Evolutionary conservation across 2,797 vertebrate genomes (phyloP), one percentile per base, ranked within the genome.

Genomic region (Coranthus polyacanthus): DNA sequence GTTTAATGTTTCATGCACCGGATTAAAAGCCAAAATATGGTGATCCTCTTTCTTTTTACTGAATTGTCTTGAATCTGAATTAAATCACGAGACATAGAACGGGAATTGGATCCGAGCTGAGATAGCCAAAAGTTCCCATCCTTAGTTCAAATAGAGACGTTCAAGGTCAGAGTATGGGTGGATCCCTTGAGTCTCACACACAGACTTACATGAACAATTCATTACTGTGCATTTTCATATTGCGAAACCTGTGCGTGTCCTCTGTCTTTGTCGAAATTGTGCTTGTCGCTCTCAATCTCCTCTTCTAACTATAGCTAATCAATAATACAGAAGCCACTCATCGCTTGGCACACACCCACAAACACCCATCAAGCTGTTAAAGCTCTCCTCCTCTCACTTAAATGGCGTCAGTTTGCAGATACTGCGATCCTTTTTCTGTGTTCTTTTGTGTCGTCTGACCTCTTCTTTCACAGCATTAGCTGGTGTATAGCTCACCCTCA

Each of bases 251-350:
- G 65, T 87, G 81, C 80, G 70, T 83, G 82, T 78, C 72, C 36
- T 29, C 54, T 1, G 10, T 54, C 50, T 61, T 45, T 72, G 53
- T 60, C 1, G 1, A 59, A 81, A 82, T 77, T 72, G 62, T 68
- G 65, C 75, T 55, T 86, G 85, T 88, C 85, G 1, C 66, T 81
- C 78, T 76, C 36, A 54, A 76, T 86, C 55, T 82, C 39, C 20
- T 29, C 71, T 77, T 68, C 55, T 47, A 61, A 75, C 75, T 82
- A 42, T 47, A 54, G 46, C 43, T 15, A 24, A 83, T 89, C 75
- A 87, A 89, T 87, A 87, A 89, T 79, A 73, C 39, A 88, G 43
- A 22, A 80, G 57, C 44, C 67, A 62, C 76, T 84, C 70, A 16
- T 46, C 68, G 51, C 53, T 29, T 50, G 21, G 18, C 59, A 41